Base-by-base conservation (phyloP, 2,113 vertebrate species). In the Istiophorus platypterus region DNA sequence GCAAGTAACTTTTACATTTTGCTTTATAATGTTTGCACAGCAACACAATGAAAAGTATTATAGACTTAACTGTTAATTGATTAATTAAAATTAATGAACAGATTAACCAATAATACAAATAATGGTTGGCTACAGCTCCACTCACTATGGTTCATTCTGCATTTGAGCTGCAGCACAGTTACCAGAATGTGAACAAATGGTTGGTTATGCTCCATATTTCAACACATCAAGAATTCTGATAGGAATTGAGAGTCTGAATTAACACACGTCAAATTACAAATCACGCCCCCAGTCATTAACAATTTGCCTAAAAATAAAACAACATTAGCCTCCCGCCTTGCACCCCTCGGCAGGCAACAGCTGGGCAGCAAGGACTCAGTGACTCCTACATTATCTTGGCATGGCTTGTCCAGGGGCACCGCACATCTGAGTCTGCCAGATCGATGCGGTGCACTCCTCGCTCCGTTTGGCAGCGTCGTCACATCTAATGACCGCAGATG, bases 221-320 rank as follows among this genome's bases (percentile, higher is more conserved):
- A 29, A 15, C 31, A 14, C 34, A 51, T 49, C 0, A 24, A 20
- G 4, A 27, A 12, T 56, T 47, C 20, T 39, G 24, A 41, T n/a
- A 7, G 2, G 5, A 41, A 62, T 72, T 37, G 11, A 78, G 27
- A 75, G 65, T 75, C 61, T 63, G 71, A 54, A 73, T 14, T 22
- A 56, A 79, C 81, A 58, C 57, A 52, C 26, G 61, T 34, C 52
- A 66, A 31, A 82, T 86, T 86, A 88, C 83, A 71, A 76, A 86
- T 87, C 79, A 78, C 59, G 52, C 61, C 77, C 63, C 61, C 20
- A 31, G 82, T 93, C 89, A 95, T 93, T 93, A 92, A 94, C 83
- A 79, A 84, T 89, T 89, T 82, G 84, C 85, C 93, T 95, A 94
- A 93, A 94, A 94, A 95, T 94, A 94, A 94, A 94, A 85, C 80